These are phyloP conservation scores for Trilocha varians DNA, from an alignment of 2,888 invertebrate species.

Conservation along the genomic window DNA sequence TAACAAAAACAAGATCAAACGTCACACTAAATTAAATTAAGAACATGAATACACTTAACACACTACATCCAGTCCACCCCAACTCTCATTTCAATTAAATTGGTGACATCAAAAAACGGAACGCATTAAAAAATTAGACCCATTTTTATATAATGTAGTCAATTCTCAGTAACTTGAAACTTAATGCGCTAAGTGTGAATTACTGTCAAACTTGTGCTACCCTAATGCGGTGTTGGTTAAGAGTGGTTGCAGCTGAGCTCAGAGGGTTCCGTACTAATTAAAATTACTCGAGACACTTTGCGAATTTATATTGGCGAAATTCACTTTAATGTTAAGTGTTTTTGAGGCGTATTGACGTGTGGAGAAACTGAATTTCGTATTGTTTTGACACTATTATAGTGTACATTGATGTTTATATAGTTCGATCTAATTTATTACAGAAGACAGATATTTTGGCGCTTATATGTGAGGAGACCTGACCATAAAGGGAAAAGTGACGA, in stretches of 20 bases:
- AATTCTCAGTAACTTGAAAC: conserved; percentile 10
- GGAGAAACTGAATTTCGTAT: too few relatives aligned
- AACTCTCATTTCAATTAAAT: not conserved
- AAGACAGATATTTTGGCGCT: too few relatives aligned
- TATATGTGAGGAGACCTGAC: too few relatives aligned
- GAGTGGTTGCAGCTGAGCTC: not conserved
- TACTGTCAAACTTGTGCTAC: conserved; percentile 16
- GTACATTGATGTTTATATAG: too few relatives aligned
- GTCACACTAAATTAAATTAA: not conserved
- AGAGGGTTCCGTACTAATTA: not conserved
- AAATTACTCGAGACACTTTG: conserved; percentile 9
- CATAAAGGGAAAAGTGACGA: too few relatives aligned
- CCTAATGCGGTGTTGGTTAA: not conserved
- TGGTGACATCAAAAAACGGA: not conserved
- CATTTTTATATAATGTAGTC: not conserved
- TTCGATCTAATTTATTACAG: too few relatives aligned
- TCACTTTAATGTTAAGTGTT: too few relatives aligned
- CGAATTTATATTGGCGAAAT: conserved; percentile 3
- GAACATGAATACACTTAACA: too few relatives aligned
- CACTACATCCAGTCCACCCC: not conserved
- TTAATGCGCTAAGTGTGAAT: conserved; percentile 24
- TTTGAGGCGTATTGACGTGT: too few relatives aligned
- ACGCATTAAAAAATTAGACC: not conserved
- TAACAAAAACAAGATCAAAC: too few relatives aligned
- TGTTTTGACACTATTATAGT: too few relatives aligned